A percentile compares a stretch with the other conserved stretches of the same genome.
Evolutionary conservation across 2,797 vertebrate species (phyloP).

Genomic region (Bradypodion pumilum): DNA sequence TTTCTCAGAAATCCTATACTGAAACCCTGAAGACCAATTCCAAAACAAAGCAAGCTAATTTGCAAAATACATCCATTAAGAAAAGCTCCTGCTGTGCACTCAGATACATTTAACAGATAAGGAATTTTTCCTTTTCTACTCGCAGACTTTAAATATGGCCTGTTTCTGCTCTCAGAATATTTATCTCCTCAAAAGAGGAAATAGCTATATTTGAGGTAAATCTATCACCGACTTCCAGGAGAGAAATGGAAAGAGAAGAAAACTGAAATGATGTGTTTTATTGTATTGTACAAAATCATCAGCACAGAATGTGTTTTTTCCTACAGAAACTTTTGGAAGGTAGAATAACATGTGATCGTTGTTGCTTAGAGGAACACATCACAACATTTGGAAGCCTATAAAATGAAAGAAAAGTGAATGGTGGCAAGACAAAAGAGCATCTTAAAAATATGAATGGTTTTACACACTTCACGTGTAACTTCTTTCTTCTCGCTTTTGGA

Average conservation of each 20-base stretch:
- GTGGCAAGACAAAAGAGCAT: background rate
- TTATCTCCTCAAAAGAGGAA: background rate
- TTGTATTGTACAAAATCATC: background rate
- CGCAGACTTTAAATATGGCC: too few species aligned
- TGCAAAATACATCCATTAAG: too few species aligned
- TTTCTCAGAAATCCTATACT: too few species aligned
- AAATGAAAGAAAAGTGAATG: background rate
- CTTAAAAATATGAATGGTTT: background rate
- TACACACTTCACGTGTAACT: background rate
- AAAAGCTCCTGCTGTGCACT: too few species aligned
- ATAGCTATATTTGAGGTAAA: background rate
- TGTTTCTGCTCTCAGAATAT: background rate
- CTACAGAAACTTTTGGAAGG: background rate
- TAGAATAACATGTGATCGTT: background rate
- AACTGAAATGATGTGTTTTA: background rate
- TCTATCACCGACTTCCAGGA: background rate
- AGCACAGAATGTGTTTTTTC: background rate
- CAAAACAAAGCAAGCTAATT: too few species aligned
- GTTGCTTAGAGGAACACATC: background rate
- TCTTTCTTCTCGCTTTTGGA: background rate
- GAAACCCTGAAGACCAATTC: too few species aligned
- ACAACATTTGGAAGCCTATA: background rate
- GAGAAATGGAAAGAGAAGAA: background rate
- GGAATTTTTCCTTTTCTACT: too few species aligned
- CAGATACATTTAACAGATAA: too few species aligned